phyloP scores from a whole-genome alignment of 2,113 vertebrate species.

The Arenaria interpres region DNA sequence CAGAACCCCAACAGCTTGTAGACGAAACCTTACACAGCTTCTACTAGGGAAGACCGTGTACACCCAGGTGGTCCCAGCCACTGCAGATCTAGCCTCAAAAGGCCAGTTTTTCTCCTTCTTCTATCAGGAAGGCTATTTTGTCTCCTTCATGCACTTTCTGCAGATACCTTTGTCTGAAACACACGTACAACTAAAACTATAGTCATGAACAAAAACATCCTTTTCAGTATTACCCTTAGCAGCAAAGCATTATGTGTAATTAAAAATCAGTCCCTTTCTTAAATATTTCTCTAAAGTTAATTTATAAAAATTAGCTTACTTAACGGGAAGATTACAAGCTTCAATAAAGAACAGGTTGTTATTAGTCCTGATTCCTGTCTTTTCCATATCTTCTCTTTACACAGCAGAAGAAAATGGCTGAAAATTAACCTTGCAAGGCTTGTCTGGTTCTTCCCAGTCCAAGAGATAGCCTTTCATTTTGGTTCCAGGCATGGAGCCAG shows the following conservation, averaged over 20 bases:
- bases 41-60: background rate
- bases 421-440: background rate
- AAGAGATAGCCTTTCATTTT: background rate
- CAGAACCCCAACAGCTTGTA: background rate
- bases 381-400: constrained; percentile 2
- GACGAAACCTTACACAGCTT: background rate
- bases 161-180: background rate
- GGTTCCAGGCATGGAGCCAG: constrained; percentile 9
- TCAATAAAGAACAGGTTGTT: background rate
- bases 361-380: background rate
- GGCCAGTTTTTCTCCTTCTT: background rate
- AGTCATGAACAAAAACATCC: background rate
- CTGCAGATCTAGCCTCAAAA: background rate
- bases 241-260: background rate
- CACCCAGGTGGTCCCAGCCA: background rate
- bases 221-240: background rate
- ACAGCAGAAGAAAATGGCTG: background rate
- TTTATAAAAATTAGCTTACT: background rate
- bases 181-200: background rate
- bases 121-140: background rate
- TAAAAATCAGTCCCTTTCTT: background rate
- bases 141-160: background rate
- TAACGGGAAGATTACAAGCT: background rate
- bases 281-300: background rate
- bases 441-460: background rate